Evolutionary conservation across 64 coral and sea anemone species (phyloP), one percentile per base, ranked within the genome.

Genomic region (Cladopsammia gracilis): DNA sequence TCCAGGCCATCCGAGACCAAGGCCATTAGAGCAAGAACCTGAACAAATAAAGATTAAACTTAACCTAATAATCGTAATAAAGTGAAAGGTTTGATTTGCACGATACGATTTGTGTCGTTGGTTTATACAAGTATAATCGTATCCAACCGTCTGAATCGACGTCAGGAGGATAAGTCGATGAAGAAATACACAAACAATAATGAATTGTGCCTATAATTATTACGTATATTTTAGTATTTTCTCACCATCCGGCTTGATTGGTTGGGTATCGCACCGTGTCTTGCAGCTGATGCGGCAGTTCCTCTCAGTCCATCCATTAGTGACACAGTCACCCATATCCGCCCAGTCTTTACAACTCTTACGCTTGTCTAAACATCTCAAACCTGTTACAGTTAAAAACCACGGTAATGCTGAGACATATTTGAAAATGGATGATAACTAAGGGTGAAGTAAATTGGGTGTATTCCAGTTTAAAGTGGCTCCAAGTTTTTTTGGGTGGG

Each of bases 1-100:
- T 57, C 91, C 91, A 68, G 91, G 91, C 91, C 91, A 93, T 34
- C 91, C 91, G 3, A 93, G 91, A 64, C 91, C 91, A 20, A 93
- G 65, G 15, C 70, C 58, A 10, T 77, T 47, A 4, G 91, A 86
- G 59, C 91, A 93, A 24, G 71, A 6, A 68, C 91, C 82, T 93
- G 46, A 10, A 48, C 68, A 15, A 49, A n/a, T n/a, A n/a, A n/a
- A n/a, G n/a, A n/a, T n/a, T n/a, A n/a, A n/a, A n/a, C n/a, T n/a
- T n/a, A n/a, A n/a, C n/a, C n/a, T n/a, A n/a, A n/a, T n/a, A n/a
- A n/a, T n/a, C n/a, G n/a, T n/a, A n/a, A n/a, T n/a, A n/a, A n/a
- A n/a, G n/a, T n/a, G n/a, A n/a, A n/a, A n/a, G n/a, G n/a, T n/a
- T n/a, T n/a, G n/a, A n/a, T n/a, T n/a, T n/a, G n/a, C n/a, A n/a